Evolutionary conservation across 2,797 vertebrate species (phyloP), one percentile per base, ranked within the genome.

Genomic region (Buphagus erythrorhynchus): DNA sequence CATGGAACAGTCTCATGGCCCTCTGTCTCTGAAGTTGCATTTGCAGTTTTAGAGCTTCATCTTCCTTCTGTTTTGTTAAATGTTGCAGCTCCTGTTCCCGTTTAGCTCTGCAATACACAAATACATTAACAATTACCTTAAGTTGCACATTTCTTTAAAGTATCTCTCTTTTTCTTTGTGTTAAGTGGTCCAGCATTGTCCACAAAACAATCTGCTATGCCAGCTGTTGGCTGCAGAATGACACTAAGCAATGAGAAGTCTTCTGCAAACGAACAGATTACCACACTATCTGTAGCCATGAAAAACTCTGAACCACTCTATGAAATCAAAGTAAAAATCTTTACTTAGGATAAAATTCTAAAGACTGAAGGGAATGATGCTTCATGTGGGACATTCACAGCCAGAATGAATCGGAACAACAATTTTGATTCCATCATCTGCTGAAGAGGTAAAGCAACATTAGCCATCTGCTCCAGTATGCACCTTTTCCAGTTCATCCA

Each of bases 1-100:
- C 99, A 88, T 98, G 98, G 94, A 99, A 99, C 76, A 94, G 63
- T 89, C 99, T 99, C 97, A 99, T 98, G 24, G 99, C 99, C 96
- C 98, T 98, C 91, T 98, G 98, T 88, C 98, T 98, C 88, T 98
- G 98, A 95, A 99, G 97, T 88, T 98, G 98, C 93, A 99, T 94
- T 97, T 98, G 95, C 67, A 98, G 98, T 83, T 94, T 98, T 11
- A 98, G 88, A 68, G 98, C 98, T 79, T 99, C 99, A 43, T 99
- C 98, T 93, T 98, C 98, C 45, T 96, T 98, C 83, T 97, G 97
- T 31, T 95, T 99, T 91, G 98, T 98, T 48, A 97, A 82, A 65
- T 98, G 96, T 87, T 98, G 95, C 94, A 98, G 95, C 65, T 97
- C 97, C 92, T 94, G 98, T 67, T 97, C 93, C 96, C 97, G 97